phyloP scores from a whole-genome alignment of 2,888 invertebrate species.

The Scaptomyza caliginosa region DNA sequence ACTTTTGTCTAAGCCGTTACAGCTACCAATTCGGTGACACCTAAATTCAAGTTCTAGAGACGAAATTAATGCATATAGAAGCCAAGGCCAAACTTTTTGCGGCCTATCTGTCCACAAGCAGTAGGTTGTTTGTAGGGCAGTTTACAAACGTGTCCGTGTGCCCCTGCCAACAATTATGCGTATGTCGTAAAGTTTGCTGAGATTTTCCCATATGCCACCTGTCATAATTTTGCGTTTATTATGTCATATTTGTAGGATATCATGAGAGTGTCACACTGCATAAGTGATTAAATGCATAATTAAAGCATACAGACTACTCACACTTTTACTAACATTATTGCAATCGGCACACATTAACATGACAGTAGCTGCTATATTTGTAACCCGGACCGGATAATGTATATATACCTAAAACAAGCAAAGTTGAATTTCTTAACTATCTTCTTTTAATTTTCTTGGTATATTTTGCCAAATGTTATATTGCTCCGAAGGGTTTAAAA shows the following conservation, averaged over 20 bases:
- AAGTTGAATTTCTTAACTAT: neutral
- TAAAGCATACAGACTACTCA: constrained; percentile 39
- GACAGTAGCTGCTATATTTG: neutral
- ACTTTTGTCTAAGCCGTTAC: constrained; percentile 72
- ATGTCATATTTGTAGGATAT: constrained; percentile 24
- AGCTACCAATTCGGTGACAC: constrained; percentile 74
- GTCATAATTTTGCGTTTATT: constrained; percentile 62
- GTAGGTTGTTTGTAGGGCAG: constrained; percentile 34
- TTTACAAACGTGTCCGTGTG: constrained; percentile 22
- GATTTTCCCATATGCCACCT: constrained; percentile 39
- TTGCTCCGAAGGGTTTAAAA: constrained; percentile 3
- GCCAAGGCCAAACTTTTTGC: constrained; percentile 61
- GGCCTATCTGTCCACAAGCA: constrained; percentile 50
- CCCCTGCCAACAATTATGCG: constrained; percentile 53
- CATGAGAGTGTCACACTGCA: constrained; percentile 31
- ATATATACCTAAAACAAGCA: neutral
- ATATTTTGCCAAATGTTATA: neutral
- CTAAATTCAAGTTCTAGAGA: constrained; percentile 49
- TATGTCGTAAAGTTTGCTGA: constrained; percentile 41
- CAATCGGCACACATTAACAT: neutral
- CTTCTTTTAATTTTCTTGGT: neutral
- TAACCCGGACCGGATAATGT: neutral
- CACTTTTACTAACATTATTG: neutral
- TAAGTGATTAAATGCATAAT: constrained; percentile 64
- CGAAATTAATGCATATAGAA: constrained; percentile 46